Base-by-base conservation (phyloP, 1,140 invertebrate species). In the Cotesia glomerata region DNA sequence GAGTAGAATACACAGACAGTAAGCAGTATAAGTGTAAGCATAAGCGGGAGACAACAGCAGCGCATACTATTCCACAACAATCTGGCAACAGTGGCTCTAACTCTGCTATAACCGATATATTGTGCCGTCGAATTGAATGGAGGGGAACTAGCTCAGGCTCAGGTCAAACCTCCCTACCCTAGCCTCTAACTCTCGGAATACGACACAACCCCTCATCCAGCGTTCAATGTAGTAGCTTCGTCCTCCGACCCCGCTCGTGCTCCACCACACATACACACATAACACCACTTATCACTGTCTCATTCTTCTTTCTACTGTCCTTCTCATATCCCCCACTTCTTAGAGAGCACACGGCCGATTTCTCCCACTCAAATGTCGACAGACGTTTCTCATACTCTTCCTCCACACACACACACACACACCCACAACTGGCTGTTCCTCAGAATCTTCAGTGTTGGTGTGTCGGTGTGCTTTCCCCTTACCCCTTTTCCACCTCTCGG, bases 101-200 rank as follows among this genome's bases (percentile, higher is more conserved):
- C 39, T 45, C 39, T 77, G 82, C 82, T 86, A 86, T 86, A 85
- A 86, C 83, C 84, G 84, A 86, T 86, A 45, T 45, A 86, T 86
- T 84, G 84, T 86, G 83, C 82, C 84, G 79, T 83, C 84, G 82
- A 80, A 83, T 84, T 82, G 82, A 85, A 85, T 83, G 84, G 84
- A 84, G 84, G 85, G 84, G 84, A 84, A 85, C 82, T 85, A 81
- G 81, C 81, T 84, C 83, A 81, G 84, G 81, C 81, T 84, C 83
- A 81, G 84, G 81, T 85, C 82, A 85, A 84, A 82, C 79, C 79
- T 80, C 77, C 80, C 80, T 77, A 79, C 81, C 78, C 79, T 65
- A 64, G 61, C n/a, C 14, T 14, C 4, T 7, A 56, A 14, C 16
- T 56, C 13, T 56, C n/a, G n/a, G 13, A 65, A n/a, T 34, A 65